A percentile compares a stretch with the other conserved stretches of the same genome.
Evolutionary conservation across 2,888 invertebrate species (phyloP).

Genomic region (Chalcosyrphus nemorum): DNA sequence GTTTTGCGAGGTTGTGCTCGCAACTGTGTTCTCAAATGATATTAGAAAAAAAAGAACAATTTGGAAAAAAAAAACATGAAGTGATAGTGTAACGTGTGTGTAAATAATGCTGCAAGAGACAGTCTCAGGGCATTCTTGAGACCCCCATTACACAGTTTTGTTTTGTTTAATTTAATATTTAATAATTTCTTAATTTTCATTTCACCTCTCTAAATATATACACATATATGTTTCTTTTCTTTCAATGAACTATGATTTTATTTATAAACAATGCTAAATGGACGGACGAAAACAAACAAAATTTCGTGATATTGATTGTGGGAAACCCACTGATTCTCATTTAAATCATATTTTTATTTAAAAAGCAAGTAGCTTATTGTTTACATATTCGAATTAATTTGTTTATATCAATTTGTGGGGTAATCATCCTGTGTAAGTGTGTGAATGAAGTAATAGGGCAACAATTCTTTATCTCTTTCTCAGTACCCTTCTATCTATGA

Average conservation of each 20-base stretch:
- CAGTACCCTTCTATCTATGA: constrained; percentile 22
- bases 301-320: constrained; percentile 39
- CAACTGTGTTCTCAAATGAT: constrained; percentile 54
- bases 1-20: constrained; percentile 23
- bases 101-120: constrained; percentile 55
- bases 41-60: constrained; percentile 15
- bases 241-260: not conserved
- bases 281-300: constrained; percentile 27
- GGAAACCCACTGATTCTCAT: constrained; percentile 31
- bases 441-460: constrained; percentile 26
- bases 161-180: not conserved
- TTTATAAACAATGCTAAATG: constrained; percentile 14
- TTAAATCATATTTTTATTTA: constrained; percentile 21
- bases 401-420: constrained; percentile 4
- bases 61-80: constrained; percentile 28
- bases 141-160: constrained; percentile 34
- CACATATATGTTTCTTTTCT: not conserved
- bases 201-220: not conserved
- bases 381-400: not conserved
- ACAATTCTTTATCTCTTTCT: constrained; percentile 25
- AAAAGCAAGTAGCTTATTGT: constrained; percentile 8
- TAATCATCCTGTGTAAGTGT: constrained; percentile 35
- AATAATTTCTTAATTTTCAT: constrained; percentile 3
- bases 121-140: constrained; percentile 58
- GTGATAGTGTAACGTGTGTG: constrained; percentile 56